These are phyloP conservation scores for Gopherus evgoodei DNA, from an alignment of 2,113 vertebrate species.

Conservation along the genomic window DNA sequence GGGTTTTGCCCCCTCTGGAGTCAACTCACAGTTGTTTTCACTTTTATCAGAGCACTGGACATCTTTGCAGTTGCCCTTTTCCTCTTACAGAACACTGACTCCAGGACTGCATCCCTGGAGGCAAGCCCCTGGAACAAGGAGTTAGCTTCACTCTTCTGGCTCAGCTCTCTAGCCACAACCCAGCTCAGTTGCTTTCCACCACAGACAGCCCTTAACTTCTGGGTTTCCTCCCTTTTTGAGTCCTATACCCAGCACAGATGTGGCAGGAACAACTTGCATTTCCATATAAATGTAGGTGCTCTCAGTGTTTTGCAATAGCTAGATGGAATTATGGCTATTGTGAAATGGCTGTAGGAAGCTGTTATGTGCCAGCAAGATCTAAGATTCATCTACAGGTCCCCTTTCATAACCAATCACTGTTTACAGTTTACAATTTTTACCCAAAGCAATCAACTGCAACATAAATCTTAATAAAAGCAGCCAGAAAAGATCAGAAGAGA, in stretches of 20 bases:
- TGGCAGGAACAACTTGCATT: background rate
- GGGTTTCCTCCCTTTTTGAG: background rate
- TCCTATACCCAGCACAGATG: background rate
- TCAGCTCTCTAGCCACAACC: background rate
- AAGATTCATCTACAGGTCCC: conserved; percentile 53
- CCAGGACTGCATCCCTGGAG: background rate
- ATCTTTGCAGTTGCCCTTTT: background rate
- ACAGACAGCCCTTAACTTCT: background rate
- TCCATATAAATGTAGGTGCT: background rate
- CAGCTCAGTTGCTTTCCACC: background rate
- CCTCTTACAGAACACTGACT: background rate
- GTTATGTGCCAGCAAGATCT: background rate
- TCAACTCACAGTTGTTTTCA: background rate
- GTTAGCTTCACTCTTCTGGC: background rate
- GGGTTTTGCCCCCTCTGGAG: background rate
- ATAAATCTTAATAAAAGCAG: conserved; percentile 47
- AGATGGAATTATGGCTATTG: conserved; percentile 30
- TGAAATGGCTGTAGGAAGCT: conserved; percentile 26
- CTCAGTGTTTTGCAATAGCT: conserved; percentile 19
- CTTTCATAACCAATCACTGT: conserved; percentile 60
- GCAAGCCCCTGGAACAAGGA: background rate
- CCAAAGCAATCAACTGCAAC: conserved; percentile 64
- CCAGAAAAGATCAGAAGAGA: conserved; percentile 49
- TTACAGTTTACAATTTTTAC: conserved; percentile 54
- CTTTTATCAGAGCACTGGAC: background rate